These are phyloP conservation scores for Centruroides vittatus DNA, from an alignment of 1,140 invertebrate genomes.

Conservation along the genomic window DNA sequence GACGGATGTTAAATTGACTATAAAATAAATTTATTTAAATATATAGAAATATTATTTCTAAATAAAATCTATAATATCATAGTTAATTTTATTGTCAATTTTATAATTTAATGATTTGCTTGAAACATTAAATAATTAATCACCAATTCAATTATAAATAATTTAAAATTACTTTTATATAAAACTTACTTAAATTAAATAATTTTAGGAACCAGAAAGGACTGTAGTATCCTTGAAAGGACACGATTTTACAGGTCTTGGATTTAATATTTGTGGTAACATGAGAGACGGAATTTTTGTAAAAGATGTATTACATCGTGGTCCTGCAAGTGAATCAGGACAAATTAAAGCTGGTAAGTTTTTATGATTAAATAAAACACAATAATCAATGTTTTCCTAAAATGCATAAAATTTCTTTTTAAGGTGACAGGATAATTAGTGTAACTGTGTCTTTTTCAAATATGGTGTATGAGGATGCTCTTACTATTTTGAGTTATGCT, in stretches of 20 bases:
- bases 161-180: too few species aligned
- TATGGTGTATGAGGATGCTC: conserved; percentile 78
- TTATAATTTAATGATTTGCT: too few species aligned
- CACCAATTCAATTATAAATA: too few species aligned
- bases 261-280: conserved; percentile 77
- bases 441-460: conserved; percentile 73
- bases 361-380: background rate
- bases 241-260: conserved; percentile 69
- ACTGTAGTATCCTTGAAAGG: conserved; percentile 4
- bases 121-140: too few species aligned
- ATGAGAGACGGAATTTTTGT: conserved; percentile 78
- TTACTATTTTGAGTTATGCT: conserved; percentile 75
- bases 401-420: background rate
- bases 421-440: conserved; percentile 72
- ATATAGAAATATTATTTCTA: too few species aligned
- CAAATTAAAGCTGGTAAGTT: conserved; percentile 58
- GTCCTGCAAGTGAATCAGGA: conserved; percentile 74
- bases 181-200: too few species aligned
- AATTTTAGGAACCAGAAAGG: conserved; percentile 9
- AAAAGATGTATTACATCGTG: conserved; percentile 67
- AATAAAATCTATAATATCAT: too few species aligned
- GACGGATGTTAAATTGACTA: too few species aligned
- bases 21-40: too few species aligned
- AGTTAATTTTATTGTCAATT: too few species aligned
- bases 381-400: conserved; percentile 18